A percentile compares a stretch with the other conserved stretches of the same genome.
Evolutionary conservation across 1,140 invertebrate species (phyloP).

Genomic region (Matsumurasca onukii): DNA sequence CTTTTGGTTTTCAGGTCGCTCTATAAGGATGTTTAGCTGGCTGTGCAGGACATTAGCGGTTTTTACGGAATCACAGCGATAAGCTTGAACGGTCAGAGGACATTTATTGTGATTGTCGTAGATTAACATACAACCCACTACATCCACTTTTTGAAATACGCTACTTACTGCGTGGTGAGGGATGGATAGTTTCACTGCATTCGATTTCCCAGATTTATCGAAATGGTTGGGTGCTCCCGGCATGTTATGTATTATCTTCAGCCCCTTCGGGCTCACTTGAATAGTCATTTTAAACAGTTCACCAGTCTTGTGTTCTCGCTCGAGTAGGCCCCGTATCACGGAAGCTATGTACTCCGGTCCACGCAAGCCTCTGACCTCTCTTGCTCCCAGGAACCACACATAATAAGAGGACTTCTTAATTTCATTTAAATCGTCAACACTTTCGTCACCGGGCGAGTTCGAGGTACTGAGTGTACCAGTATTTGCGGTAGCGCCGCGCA

Average conservation of each 20-base stretch:
- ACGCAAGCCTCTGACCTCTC: constrained; percentile 87
- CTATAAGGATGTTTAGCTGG: constrained; percentile 80
- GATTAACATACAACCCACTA: constrained; percentile 87
- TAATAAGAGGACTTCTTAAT: constrained; percentile 97
- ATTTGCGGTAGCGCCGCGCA: neutral
- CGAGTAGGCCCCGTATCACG: constrained; percentile 79
- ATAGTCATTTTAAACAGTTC: constrained; percentile 89
- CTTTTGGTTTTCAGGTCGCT: constrained; percentile 82
- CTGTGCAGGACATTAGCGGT: constrained; percentile 83
- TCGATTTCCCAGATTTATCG: constrained; percentile 47
- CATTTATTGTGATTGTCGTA: constrained; percentile 90
- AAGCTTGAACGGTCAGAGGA: constrained; percentile 90
- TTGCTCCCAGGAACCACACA: constrained; percentile 96
- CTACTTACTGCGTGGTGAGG: constrained; percentile 91
- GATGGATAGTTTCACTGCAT: constrained; percentile 89
- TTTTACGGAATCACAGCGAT: constrained; percentile 91
- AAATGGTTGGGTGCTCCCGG: constrained; percentile 38
- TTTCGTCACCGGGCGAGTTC: too few relatives aligned
- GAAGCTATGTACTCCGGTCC: constrained; percentile 78
- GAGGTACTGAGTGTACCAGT: too few relatives aligned
- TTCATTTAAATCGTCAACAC: constrained; percentile 80
- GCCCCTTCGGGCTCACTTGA: constrained; percentile 87
- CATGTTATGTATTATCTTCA: constrained; percentile 86
- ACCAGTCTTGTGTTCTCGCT: constrained; percentile 77
- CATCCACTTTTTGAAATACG: constrained; percentile 82